Evolutionary conservation across 2,113 vertebrate species (phyloP), one percentile per base, ranked within the genome.

Genomic region (Aspiorhynchus laticeps): DNA sequence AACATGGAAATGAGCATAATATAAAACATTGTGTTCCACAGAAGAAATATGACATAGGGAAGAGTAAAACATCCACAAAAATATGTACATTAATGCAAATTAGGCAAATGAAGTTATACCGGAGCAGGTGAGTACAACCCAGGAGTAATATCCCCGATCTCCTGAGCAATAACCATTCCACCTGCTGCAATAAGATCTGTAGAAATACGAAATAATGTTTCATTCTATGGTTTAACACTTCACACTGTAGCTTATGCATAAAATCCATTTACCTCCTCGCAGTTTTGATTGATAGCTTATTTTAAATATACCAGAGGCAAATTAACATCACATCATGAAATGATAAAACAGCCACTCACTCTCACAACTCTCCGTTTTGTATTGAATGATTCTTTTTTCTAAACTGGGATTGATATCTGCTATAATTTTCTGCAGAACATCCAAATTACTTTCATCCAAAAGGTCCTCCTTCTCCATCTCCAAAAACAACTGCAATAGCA

Each of bases 401-500:
- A 95, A 74, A 74, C 24, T 5, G 10, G 94, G 95, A 84, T 85
- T 89, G 31, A 93, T 80, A 0, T 0, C 0, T 9, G 9, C 0
- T 7, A 94, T 24, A 2, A 92, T 84, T 0, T 0, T 1, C 86
- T 93, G 87, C 73, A 95, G 85, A 21, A 53, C 24, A 0, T 74
- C 24, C 17, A 95, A 43, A n/a, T 94, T 79, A 43, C 87, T 86
- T 11, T 86, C 17, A 59, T 6, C 84, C 19, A 95, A 71, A 33
- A 71, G 41, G 48, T 80, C 93, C 79, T 21, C 76, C 48, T 91
- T 92, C 84, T 95, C 95, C 94, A 95, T 87, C 78, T 92, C 92
- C 87, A 89, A 31, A 82, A 95, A 92, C 28, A 95, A 80, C 33
- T 94, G 90, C 69, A 95, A 91, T 9, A 89, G 89, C 14, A 91